These are phyloP conservation scores for Corythucha ciliata DNA, from an alignment of 2,888 invertebrate genomes.

Conservation along the genomic window DNA sequence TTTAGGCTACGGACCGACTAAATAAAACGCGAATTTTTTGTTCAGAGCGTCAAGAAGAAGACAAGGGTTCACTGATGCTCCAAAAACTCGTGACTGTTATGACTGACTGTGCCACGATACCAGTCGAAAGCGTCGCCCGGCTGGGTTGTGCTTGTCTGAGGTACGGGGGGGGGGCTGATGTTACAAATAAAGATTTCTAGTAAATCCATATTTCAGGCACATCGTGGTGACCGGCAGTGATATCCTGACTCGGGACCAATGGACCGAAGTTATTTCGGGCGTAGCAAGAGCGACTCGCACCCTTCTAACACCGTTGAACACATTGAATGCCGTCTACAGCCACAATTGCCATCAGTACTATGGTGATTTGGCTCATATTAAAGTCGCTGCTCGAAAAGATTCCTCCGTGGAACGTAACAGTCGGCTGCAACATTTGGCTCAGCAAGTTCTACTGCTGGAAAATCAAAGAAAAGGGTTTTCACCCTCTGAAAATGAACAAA, in stretches of 20 bases:
- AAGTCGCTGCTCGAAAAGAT: constrained; percentile 84
- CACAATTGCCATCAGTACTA: constrained; percentile 89
- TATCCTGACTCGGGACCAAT: constrained; percentile 69
- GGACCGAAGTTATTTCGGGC: constrained; percentile 75
- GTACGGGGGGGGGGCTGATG: constrained; percentile 38
- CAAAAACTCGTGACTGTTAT: constrained; percentile 76
- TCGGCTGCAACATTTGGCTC: constrained; percentile 75
- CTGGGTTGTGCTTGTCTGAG: constrained; percentile 84
- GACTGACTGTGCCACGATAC: constrained; percentile 83
- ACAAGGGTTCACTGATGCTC: constrained; percentile 58
- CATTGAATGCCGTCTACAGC: constrained; percentile 81
- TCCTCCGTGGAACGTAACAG: constrained; percentile 75
- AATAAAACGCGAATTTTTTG: too few species aligned
- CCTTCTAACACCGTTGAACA: constrained; percentile 78
- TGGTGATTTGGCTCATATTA: constrained; percentile 83
- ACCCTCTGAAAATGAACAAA: constrained; percentile 37
- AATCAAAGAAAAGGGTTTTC: constrained; percentile 45
- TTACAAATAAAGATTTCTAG: background rate
- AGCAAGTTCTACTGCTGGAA: constrained; percentile 63
- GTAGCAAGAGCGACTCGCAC: constrained; percentile 74
- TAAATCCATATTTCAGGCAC: constrained; percentile 47
- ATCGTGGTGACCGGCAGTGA: constrained; percentile 74
- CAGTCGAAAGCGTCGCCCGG: constrained; percentile 80
- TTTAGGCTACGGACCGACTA: too few species aligned
- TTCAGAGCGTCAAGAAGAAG: constrained; percentile 31